phyloP scores from a whole-genome alignment of 2,797 vertebrate genomes.

The Otus scops region DNA sequence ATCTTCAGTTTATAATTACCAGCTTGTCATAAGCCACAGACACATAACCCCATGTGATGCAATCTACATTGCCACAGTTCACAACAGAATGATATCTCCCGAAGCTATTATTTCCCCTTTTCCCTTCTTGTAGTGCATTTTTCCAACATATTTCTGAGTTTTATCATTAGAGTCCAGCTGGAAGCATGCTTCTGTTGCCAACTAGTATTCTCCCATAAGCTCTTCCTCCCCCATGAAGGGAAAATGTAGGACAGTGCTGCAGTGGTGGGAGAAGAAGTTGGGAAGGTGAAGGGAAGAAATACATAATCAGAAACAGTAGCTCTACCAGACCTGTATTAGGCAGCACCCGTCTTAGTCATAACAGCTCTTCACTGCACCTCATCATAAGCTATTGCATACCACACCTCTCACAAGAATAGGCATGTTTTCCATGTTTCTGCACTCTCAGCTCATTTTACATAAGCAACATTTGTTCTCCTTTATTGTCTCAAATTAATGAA shows the following conservation, averaged over 20 bases:
- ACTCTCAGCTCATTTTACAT: neutral
- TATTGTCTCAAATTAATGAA: neutral
- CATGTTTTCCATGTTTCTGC: neutral
- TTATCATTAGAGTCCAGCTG: neutral
- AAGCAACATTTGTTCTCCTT: neutral
- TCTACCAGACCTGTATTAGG: neutral
- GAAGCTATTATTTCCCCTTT: neutral
- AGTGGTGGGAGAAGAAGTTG: neutral
- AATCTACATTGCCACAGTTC: neutral
- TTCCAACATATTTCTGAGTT: neutral
- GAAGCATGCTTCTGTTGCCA: neutral
- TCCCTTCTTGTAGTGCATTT: neutral
- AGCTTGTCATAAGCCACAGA: neutral
- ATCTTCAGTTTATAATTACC: neutral
- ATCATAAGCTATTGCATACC: neutral
- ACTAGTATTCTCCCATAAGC: neutral
- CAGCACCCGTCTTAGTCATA: neutral
- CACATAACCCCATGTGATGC: neutral
- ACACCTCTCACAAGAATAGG: constrained; percentile 16
- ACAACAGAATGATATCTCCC: neutral
- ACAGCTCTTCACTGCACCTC: neutral
- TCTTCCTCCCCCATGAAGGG: neutral
- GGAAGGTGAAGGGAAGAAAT: neutral
- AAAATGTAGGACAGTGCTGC: neutral
- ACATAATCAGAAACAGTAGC: neutral